Evolutionary conservation across 1,140 invertebrate genomes (phyloP), one percentile per base, ranked within the genome.

Genomic region (Mactra quadrangularis): DNA sequence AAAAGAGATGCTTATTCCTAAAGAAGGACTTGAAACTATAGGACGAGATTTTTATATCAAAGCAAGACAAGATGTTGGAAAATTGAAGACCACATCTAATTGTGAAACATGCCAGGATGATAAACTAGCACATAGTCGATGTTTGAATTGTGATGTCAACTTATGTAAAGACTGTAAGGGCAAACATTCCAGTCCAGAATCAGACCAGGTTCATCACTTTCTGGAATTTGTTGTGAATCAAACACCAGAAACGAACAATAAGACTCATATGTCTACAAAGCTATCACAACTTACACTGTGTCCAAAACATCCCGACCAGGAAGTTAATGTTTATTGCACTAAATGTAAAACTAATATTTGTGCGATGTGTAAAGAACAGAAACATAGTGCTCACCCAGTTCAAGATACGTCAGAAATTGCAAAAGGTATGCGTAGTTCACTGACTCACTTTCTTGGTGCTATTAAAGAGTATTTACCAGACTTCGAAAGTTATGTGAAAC

Each of bases 391-490:
- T 4, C 87, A 87, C 55, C 76, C 83, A 15, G 84, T 85, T 31
- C 77, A 87, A 62, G 76, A 72, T 45, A 76, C 84, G 9, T 71
- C 66, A 6, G 85, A 87, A 25, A 82, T 85, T 0, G 83, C 87
- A 3, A 86, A 86, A 50, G 66, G 71, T 4, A 86, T 85, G 41
- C 53, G 84, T 29, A 77, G 78, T 3, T 83, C 77, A 9, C 71
- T 87, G 0, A 81, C 76, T 3, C 87, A 85, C 41, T 85, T 87
- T 60, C 84, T 87, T 33, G 79, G 85, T 35, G 85, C 85, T 27
- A 85, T 87, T 52, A 85, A 87, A 31, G 87, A 87, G 66, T 87
- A 86, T 72, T 64, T 87, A 3, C 87, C 87, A 2, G 82, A 82
- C 25, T 83, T 87, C 27, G 72, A 85, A 27, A 83, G 82, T n/a